phyloP scores from a whole-genome alignment of 2,888 invertebrate genomes.

The Ferdinandea cuprea region DNA sequence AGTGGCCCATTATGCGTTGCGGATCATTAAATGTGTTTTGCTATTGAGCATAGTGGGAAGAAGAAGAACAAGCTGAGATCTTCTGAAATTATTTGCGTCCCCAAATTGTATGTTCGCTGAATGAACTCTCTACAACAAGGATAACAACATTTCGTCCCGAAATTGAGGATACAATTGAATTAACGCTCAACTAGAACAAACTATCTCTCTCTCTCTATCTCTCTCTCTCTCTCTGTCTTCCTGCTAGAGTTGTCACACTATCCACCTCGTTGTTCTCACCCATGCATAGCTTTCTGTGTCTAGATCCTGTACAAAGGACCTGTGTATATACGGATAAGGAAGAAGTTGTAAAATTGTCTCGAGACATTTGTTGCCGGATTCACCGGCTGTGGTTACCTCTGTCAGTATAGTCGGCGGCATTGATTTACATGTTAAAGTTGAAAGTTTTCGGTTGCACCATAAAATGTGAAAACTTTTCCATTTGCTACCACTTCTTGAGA shows the following conservation, averaged over 20 bases:
- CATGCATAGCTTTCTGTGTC: not conserved
- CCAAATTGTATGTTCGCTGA: slow-evolving; percentile 8
- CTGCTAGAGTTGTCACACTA: not conserved
- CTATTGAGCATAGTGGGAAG: slow-evolving; percentile 30
- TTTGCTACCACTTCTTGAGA: not conserved
- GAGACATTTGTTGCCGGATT: slow-evolving; percentile 43
- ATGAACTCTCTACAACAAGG: slow-evolving; percentile 12
- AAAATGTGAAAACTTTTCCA: slow-evolving; percentile 2
- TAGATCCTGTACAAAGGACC: not conserved
- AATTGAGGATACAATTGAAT: slow-evolving; percentile 36
- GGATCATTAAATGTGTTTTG: slow-evolving; percentile 70
- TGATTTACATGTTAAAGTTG: slow-evolving; percentile 34
- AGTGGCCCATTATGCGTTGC: slow-evolving; percentile 68
- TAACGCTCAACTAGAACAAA: not conserved
- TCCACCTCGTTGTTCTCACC: not conserved
- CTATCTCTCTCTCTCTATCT: too few species aligned
- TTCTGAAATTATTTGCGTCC: not conserved
- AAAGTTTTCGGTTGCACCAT: slow-evolving; percentile 21
- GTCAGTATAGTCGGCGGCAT: slow-evolving; percentile 12
- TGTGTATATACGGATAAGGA: not conserved
- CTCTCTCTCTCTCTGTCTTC: too few species aligned
- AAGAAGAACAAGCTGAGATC: not conserved
- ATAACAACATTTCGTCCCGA: slow-evolving; percentile 13
- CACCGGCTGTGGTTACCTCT: slow-evolving; percentile 13
- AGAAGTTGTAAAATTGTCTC: slow-evolving; percentile 14